Evolutionary conservation across 2,113 vertebrate species (phyloP).

Genomic region (Grammomys dolichurus): DNA sequence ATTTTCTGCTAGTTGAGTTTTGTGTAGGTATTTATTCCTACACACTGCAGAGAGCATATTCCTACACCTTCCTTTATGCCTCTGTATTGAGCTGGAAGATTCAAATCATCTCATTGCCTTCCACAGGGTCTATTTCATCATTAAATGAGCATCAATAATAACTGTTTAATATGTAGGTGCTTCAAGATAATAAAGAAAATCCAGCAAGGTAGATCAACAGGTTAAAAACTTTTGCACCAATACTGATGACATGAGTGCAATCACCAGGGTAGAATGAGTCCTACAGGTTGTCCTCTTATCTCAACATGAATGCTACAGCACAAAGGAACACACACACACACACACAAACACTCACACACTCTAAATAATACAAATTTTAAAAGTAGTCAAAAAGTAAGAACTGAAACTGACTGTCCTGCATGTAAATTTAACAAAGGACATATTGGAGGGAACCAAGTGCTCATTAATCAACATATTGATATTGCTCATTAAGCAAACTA

Average conservation of each 20-base stretch:
- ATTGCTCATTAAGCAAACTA: constrained; percentile 12
- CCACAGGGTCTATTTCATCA: neutral
- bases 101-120: neutral
- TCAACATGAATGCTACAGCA: neutral
- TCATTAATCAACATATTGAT: constrained; percentile 14
- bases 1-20: neutral
- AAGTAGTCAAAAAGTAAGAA: neutral
- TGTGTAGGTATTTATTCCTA: neutral
- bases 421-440: neutral
- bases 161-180: neutral
- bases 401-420: neutral
- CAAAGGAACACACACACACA: neutral
- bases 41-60: neutral
- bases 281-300: neutral
- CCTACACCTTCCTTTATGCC: neutral
- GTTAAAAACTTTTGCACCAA: no score
- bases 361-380: neutral
- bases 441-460: neutral
- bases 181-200: neutral
- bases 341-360: neutral
- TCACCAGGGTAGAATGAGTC: neutral
- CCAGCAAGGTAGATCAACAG: neutral
- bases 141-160: neutral
- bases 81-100: neutral
- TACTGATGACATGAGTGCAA: neutral